Evolutionary conservation across 2,113 vertebrate species (phyloP).

Genomic region (Opisthocomus hoazin): DNA sequence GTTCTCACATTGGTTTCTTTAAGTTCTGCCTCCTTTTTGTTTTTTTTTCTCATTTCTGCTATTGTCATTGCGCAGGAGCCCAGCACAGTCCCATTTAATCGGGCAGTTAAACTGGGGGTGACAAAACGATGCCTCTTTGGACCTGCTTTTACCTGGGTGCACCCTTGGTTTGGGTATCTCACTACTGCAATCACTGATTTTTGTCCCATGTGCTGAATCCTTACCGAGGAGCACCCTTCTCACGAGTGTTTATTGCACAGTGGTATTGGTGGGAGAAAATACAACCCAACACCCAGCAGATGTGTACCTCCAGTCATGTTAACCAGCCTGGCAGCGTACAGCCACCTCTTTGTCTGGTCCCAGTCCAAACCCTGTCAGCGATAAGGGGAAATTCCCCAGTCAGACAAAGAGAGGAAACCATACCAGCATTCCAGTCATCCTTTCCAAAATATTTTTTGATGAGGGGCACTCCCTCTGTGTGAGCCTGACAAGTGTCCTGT

Average conservation of each 20-base stretch:
- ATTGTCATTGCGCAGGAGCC: background rate
- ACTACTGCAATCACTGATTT: background rate
- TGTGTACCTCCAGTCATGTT: background rate
- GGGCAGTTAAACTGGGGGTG: background rate
- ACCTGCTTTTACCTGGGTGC: background rate
- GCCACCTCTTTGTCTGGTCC: background rate
- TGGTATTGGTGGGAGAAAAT: background rate
- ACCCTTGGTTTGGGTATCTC: background rate
- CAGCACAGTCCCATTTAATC: background rate
- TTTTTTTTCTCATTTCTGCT: background rate
- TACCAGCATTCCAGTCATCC: background rate
- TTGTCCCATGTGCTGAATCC: too few species aligned
- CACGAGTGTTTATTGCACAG: background rate
- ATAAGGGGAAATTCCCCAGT: background rate
- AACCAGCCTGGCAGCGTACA: background rate
- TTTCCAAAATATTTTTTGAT: background rate
- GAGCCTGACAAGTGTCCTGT: background rate
- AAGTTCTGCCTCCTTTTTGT: background rate
- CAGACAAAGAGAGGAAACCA: background rate
- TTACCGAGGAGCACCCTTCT: background rate
- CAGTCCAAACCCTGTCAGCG: rapidly evolving
- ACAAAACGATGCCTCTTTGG: background rate
- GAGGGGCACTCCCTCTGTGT: background rate
- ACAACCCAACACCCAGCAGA: background rate
- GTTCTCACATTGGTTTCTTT: background rate